These are phyloP conservation scores for Dasypus novemcinctus DNA, from an alignment of 2,113 vertebrate species.

Conservation along the genomic window DNA sequence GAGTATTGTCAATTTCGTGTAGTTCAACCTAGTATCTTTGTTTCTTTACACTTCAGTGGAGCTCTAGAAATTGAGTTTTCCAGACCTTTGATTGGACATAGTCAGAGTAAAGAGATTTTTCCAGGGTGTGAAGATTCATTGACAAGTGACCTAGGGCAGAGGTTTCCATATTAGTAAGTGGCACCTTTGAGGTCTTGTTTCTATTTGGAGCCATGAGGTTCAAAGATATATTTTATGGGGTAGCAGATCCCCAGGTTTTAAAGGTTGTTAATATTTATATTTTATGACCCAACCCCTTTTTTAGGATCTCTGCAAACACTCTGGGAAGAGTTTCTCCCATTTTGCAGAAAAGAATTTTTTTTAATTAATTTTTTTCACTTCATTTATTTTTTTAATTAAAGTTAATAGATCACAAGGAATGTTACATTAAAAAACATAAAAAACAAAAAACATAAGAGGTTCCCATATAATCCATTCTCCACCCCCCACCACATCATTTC, in stretches of 20 bases:
- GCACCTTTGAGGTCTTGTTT: slow-evolving; percentile 21
- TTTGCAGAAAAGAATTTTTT: background rate
- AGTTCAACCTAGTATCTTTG: background rate
- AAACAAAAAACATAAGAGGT: too few species aligned
- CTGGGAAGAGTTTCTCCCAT: background rate
- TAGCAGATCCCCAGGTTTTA: background rate
- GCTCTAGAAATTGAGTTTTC: background rate
- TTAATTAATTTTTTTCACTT: too few species aligned
- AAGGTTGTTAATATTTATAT: background rate
- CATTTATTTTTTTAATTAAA: too few species aligned
- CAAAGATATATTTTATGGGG: background rate
- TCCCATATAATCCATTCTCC: too few species aligned
- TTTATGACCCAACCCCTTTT: background rate
- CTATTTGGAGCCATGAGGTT: background rate
- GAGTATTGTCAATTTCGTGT: background rate
- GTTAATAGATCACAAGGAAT: too few species aligned
- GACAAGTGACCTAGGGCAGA: background rate
- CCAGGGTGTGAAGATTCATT: background rate
- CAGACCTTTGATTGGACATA: background rate
- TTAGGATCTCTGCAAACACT: background rate
- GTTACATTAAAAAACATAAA: too few species aligned
- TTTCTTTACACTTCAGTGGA: slow-evolving; percentile 1
- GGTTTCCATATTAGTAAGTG: background rate
- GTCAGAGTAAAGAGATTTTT: background rate
- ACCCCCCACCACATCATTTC: too few species aligned